Evolutionary conservation across 2,113 vertebrate species (phyloP).

Genomic region (Ellobius talpinus): DNA sequence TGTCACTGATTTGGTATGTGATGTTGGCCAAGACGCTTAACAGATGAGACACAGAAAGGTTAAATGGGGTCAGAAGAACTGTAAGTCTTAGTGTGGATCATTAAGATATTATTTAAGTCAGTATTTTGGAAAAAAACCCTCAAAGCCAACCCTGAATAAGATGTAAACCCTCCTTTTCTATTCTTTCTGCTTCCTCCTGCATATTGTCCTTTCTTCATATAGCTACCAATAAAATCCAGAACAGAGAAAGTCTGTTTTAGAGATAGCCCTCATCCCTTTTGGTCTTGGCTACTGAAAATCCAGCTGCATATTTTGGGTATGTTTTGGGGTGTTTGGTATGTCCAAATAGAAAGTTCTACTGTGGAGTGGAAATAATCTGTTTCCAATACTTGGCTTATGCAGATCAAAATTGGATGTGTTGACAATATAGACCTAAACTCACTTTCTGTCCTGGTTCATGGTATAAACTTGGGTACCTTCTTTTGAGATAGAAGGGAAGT

Average conservation of each 20-base stretch:
- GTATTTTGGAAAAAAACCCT: neutral
- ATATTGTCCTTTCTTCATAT: neutral
- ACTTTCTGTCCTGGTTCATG: neutral
- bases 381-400: neutral
- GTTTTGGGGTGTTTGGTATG: slow-evolving; percentile 22
- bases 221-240: neutral
- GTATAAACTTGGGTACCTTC: neutral
- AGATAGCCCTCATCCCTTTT: slow-evolving; percentile 14
- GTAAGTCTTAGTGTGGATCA: slow-evolving; percentile 66
- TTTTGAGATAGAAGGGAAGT: neutral
- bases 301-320: slow-evolving; percentile 24
- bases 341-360: slow-evolving; percentile 42
- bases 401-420: neutral
- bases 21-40: slow-evolving; percentile 72
- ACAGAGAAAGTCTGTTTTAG: slow-evolving; percentile 8
- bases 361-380: neutral
- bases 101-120: slow-evolving; percentile 61
- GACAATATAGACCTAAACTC: neutral
- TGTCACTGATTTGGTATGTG: slow-evolving; percentile 81
- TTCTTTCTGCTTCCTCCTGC: neutral
- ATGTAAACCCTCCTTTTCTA: neutral
- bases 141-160: slow-evolving; percentile 37
- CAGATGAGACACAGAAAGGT: slow-evolving; percentile 74
- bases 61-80: slow-evolving; percentile 69
- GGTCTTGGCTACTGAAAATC: slow-evolving; percentile 38